Conservation (phyloP, 2,888 invertebrate species). For the Drosophila infuscata region DNA sequence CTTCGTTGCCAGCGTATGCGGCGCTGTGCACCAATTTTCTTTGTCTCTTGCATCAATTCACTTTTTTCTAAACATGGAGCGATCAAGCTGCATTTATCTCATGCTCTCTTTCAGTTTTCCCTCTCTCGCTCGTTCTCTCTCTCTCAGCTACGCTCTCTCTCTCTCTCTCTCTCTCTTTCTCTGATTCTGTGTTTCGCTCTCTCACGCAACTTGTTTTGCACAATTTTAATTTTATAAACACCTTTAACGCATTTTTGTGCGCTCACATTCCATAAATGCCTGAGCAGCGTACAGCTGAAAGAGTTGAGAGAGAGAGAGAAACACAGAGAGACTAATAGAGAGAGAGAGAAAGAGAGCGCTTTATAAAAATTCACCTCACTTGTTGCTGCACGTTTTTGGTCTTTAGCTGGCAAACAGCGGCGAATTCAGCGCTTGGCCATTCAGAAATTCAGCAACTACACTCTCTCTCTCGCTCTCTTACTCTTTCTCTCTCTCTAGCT, state of each 20-base stretch:
- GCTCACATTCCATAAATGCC: constrained; percentile 81
- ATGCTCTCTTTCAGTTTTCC: constrained; percentile 2
- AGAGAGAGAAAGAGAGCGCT: constrained; percentile 7
- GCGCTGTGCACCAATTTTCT: constrained; percentile 74
- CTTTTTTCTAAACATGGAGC: constrained; percentile 71
- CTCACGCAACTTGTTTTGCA: constrained; percentile 77
- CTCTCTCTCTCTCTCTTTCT: not conserved
- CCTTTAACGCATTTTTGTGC: constrained; percentile 80
- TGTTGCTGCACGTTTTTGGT: constrained; percentile 41
- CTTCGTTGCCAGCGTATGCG: constrained; percentile 37
- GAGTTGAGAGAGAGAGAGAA: constrained; percentile 13
- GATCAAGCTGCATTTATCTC: constrained; percentile 23
- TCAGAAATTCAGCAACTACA: constrained; percentile 69
- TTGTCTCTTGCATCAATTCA: constrained; percentile 76
- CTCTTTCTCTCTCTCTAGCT: constrained; percentile 2
- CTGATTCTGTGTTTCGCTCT: constrained; percentile 12
- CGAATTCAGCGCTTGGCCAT: constrained; percentile 65
- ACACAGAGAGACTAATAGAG: constrained; percentile 10
- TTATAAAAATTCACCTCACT: constrained; percentile 66
- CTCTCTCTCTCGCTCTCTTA: constrained; percentile 14
- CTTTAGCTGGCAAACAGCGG: constrained; percentile 20
- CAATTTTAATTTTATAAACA: constrained; percentile 81
- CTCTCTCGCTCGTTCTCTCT: not conserved
- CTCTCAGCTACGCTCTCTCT: not conserved
- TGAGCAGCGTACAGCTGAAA: constrained; percentile 30